Conservation (phyloP, 2,113 vertebrate genomes). For the Gadus macrocephalus region DNA sequence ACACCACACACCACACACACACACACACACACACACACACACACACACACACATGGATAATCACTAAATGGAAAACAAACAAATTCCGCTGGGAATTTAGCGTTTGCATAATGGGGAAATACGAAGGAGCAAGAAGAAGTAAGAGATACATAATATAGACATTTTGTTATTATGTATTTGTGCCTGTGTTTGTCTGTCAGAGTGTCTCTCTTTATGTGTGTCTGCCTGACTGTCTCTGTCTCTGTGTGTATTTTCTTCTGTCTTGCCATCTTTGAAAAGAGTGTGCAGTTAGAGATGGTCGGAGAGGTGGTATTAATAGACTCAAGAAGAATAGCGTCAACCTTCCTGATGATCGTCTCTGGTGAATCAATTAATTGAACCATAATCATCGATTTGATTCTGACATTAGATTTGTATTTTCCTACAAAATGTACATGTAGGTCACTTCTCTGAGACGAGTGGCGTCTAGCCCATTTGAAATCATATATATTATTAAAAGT, state of each 20-base stretch:
- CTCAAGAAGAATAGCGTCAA: too few relatives aligned
- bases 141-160: conserved; percentile 55
- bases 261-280: not conserved
- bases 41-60: not conserved
- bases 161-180: not conserved
- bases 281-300: too few relatives aligned
- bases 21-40: not conserved
- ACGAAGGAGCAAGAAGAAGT: conserved; percentile 46
- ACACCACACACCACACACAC: not conserved
- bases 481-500: too few relatives aligned
- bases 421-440: too few relatives aligned
- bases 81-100: too few relatives aligned
- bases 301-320: too few relatives aligned
- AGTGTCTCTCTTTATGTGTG: not conserved
- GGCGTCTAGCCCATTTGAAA: too few relatives aligned
- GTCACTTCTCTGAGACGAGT: too few relatives aligned
- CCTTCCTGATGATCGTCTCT: too few relatives aligned
- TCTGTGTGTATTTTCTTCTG: not conserved
- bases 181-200: not conserved
- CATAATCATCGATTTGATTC: too few relatives aligned
- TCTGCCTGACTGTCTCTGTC: not conserved
- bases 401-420: too few relatives aligned
- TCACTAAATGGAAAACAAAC: not conserved
- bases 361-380: too few relatives aligned
- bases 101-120: not conserved